Conservation (phyloP, 2,113 vertebrate genomes). For the Sturnus vulgaris region DNA sequence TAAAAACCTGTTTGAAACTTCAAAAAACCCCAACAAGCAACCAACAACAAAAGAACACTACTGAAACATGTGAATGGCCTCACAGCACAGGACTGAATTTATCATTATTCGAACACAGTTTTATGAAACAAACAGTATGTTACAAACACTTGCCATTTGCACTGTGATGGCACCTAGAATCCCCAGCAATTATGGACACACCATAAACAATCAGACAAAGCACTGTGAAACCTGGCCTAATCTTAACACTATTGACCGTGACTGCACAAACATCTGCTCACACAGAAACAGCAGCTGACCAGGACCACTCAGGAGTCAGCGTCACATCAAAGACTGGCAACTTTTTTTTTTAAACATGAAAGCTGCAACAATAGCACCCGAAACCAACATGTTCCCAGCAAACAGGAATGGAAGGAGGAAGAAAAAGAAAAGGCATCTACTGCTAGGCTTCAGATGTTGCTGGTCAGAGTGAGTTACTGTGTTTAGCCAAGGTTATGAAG, state of each 20-base stretch:
- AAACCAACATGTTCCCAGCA: not conserved
- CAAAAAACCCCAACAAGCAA: not conserved
- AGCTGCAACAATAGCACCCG: not conserved
- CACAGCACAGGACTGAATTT: not conserved
- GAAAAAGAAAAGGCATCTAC: not conserved
- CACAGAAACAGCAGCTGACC: not conserved
- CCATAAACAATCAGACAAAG: conserved; percentile 8
- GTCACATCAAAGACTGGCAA: not conserved
- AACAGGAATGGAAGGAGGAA: not conserved
- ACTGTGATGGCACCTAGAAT: not conserved
- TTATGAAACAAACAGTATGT: not conserved
- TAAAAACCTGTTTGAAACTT: not conserved
- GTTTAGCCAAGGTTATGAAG: conserved; percentile 7
- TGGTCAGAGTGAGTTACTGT: not conserved
- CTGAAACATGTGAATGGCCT: not conserved
- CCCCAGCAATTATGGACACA: not conserved
- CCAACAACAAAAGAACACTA: not conserved
- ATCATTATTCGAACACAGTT: not conserved
- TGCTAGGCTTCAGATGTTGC: not conserved
- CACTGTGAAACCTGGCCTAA: not conserved
- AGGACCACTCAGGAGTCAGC: not conserved
- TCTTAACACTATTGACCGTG: not conserved
- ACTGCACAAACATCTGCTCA: conserved; percentile 8
- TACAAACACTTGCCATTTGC: not conserved
- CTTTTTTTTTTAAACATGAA: not conserved